phyloP scores from a whole-genome alignment of 2,888 invertebrate genomes.

The Pristionchus arcanus region DNA sequence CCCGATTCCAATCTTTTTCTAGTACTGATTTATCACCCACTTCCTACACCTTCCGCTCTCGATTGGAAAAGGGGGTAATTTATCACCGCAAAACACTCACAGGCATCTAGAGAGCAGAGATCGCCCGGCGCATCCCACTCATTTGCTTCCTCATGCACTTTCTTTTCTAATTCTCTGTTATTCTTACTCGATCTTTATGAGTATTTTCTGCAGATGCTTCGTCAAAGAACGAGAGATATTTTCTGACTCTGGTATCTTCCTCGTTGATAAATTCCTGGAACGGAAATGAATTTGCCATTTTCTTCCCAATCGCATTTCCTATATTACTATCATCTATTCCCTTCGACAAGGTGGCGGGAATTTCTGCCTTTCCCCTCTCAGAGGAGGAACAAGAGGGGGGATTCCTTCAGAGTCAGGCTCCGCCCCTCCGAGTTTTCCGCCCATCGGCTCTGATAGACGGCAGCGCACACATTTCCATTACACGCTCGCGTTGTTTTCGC shows the following conservation, averaged over 20 bases:
- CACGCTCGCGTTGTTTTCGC: neutral
- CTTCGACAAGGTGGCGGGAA: neutral
- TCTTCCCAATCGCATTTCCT: neutral
- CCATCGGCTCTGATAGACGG: slow-evolving; percentile 11
- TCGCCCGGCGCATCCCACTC: neutral
- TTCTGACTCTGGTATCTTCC: neutral
- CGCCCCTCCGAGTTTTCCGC: neutral
- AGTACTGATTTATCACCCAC: slow-evolving; percentile 6
- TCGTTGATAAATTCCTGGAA: neutral
- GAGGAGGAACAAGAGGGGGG: neutral
- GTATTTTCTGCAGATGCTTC: neutral
- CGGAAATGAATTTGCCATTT: neutral
- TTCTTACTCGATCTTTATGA: neutral
- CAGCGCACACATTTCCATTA: neutral
- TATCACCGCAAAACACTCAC: slow-evolving; percentile 2
- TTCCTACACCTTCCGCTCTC: neutral
- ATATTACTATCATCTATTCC: neutral
- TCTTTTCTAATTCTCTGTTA: neutral
- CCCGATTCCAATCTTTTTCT: slow-evolving; percentile 22
- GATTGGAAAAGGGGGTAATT: neutral
- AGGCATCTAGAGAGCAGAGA: neutral
- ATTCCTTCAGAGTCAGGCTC: neutral
- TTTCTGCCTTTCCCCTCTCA: neutral
- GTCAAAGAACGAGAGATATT: too few relatives aligned
- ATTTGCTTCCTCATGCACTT: neutral